Conservation (phyloP, 2,113 vertebrate species). For the Prunella himalayana region DNA sequence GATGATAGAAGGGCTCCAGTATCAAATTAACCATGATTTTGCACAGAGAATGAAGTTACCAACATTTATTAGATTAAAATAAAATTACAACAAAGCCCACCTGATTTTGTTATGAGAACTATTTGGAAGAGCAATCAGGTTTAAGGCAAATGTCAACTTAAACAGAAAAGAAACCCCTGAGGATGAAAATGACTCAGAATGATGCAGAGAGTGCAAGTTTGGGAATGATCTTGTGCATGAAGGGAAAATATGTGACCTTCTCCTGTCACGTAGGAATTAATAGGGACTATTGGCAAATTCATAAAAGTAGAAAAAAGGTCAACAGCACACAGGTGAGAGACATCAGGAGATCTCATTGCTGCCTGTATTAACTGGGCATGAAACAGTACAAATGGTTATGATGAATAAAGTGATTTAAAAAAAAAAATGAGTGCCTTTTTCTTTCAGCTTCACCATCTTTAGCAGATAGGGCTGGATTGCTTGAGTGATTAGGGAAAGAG, state of each 20-base stretch:
- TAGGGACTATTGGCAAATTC: neutral
- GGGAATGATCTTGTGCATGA: neutral
- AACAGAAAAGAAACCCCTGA: slow-evolving; percentile 27
- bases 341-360: neutral
- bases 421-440: neutral
- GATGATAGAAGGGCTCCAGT: neutral
- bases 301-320: neutral
- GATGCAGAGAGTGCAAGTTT: neutral
- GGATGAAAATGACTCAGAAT: slow-evolving; percentile 17
- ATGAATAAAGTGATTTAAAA: neutral
- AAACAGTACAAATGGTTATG: neutral
- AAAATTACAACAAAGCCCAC: neutral
- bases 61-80: neutral
- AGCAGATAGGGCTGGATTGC: neutral
- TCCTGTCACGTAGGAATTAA: neutral
- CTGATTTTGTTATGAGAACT: neutral
- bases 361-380: neutral
- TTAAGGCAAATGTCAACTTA: neutral
- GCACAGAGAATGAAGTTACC: neutral
- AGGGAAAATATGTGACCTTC: neutral
- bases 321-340: neutral
- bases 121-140: neutral
- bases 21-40: neutral
- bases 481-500: neutral
- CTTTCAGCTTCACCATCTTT: neutral